Conservation (phyloP, 2,888 invertebrate genomes). For the Nomada fabriciana region DNA sequence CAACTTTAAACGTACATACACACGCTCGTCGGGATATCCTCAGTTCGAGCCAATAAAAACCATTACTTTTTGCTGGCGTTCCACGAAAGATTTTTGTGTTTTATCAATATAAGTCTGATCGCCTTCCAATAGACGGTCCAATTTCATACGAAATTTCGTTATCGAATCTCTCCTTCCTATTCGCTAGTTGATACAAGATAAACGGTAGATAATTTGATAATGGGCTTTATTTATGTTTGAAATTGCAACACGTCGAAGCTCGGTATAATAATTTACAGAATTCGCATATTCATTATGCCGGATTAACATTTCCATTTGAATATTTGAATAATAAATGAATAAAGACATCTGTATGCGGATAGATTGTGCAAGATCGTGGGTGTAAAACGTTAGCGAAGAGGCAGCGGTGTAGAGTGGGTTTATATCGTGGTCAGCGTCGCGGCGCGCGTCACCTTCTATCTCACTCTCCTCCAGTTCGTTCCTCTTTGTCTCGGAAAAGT, state of each 20-base stretch:
- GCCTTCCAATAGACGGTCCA: conserved; percentile 10
- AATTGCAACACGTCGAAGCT: too few species aligned
- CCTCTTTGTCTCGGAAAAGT: conserved; percentile 82
- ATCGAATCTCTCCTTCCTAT: too few species aligned
- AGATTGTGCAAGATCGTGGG: conserved; percentile 33
- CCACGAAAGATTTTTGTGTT: neutral
- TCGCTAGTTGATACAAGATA: too few species aligned
- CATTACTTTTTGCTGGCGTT: conserved; percentile 30
- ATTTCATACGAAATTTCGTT: neutral
- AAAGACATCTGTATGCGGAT: conserved; percentile 28
- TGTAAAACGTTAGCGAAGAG: conserved; percentile 34
- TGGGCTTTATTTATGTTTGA: conserved; percentile 28
- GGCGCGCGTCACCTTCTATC: conserved; percentile 65
- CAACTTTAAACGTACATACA: conserved; percentile 45
- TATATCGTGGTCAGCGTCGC: conserved; percentile 62
- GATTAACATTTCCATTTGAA: neutral
- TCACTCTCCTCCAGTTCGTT: conserved; percentile 51
- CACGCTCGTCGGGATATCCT: conserved; percentile 21
- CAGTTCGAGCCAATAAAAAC: conserved; percentile 27
- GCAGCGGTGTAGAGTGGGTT: conserved; percentile 34
- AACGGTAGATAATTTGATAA: too few species aligned
- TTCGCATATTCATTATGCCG: neutral
- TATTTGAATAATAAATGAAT: conserved; percentile 15
- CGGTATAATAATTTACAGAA: neutral
- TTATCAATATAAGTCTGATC: neutral